phyloP scores from a whole-genome alignment of 2,113 vertebrate species.

The Pterocles orientalis region DNA sequence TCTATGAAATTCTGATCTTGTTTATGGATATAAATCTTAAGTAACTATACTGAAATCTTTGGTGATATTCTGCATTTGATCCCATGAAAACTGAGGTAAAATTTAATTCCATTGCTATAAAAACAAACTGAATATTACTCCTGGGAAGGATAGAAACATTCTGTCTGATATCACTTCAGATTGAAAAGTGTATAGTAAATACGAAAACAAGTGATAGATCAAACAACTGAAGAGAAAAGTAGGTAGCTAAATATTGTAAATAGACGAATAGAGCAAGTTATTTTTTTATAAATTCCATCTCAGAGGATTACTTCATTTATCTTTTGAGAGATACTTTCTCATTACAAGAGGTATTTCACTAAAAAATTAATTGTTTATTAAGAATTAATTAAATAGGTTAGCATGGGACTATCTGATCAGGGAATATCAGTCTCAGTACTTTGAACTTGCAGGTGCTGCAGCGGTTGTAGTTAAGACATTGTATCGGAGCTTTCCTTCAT shows the following conservation, averaged over 20 bases:
- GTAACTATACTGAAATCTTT: neutral
- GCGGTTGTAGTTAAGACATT: constrained; percentile 67
- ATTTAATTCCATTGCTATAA: neutral
- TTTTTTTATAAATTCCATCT: constrained; percentile 50
- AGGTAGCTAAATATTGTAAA: constrained; percentile 41
- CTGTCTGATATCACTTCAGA: neutral
- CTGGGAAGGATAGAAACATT: constrained; percentile 21
- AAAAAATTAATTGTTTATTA: constrained; percentile 75
- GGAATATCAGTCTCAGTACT: constrained; percentile 66
- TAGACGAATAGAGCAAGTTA: constrained; percentile 18
- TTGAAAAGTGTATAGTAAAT: constrained; percentile 23
- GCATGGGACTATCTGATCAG: constrained; percentile 59
- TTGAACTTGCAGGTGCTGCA: constrained; percentile 59
- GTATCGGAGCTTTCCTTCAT: constrained; percentile 54
- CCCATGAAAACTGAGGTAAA: neutral
- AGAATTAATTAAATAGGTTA: constrained; percentile 71
- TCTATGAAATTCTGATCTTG: neutral
- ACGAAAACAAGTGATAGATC: constrained; percentile 5
- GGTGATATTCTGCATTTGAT: neutral
- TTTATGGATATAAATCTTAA: neutral
- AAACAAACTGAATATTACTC: neutral
- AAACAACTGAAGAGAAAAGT: constrained; percentile 15
- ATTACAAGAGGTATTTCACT: constrained; percentile 62
- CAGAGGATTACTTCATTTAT: constrained; percentile 66
- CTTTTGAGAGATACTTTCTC: constrained; percentile 62